Conservation (phyloP, 2,888 invertebrate species). For the Loripinus fragilis region DNA sequence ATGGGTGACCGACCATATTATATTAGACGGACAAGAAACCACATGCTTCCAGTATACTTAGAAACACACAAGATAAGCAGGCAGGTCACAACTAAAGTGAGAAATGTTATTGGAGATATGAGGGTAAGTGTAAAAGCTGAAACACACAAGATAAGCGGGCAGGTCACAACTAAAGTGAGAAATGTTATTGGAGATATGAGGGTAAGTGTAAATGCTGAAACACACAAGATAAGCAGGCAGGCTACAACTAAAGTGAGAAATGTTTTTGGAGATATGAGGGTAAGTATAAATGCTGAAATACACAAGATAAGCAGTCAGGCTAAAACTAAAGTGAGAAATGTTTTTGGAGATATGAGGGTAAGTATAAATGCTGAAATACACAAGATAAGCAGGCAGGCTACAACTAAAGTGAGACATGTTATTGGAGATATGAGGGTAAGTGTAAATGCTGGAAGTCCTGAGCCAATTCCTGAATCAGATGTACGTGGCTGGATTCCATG, state of each 20-base stretch:
- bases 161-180: conserved; percentile 88
- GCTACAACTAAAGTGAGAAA: conserved; percentile 88
- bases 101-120: conserved; percentile 92
- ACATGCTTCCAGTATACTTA: conserved; percentile 93
- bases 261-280: conserved; percentile 95
- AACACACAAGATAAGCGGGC: conserved; percentile 85
- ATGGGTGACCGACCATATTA: conserved; percentile 86
- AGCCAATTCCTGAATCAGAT: no score
- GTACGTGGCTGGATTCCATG: no score
- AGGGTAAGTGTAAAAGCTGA: conserved; percentile 87
- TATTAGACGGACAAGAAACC: conserved; percentile 90
- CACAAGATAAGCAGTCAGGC: conserved; percentile 86
- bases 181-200: conserved; percentile 94
- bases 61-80: conserved; percentile 85
- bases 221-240: conserved; percentile 85
- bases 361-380: conserved; percentile 64
- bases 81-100: conserved; percentile 88
- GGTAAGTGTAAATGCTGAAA: conserved; percentile 84
- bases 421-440: conserved; percentile 93
- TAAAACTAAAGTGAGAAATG: conserved; percentile 88
- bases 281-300: conserved; percentile 73
- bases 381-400: conserved; percentile 86
- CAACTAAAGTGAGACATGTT: conserved; percentile 88
- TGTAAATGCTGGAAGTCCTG: no score
- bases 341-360: conserved; percentile 94